These are phyloP conservation scores for Heliconius eleuchia DNA, from an alignment of 1,140 invertebrate genomes.

Conservation along the genomic window DNA sequence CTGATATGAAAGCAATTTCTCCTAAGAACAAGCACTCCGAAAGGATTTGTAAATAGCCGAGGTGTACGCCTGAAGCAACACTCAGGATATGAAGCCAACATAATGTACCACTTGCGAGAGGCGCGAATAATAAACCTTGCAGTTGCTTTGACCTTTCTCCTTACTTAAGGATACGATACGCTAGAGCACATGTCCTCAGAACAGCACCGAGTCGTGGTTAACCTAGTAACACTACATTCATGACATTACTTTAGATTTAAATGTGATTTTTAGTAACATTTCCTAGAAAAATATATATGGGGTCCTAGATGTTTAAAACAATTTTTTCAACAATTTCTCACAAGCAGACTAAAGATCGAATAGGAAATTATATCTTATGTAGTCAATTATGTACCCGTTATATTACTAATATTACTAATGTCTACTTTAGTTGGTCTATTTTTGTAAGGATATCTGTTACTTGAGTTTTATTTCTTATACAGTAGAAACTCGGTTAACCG, in stretches of 20 bases:
- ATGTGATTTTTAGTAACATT: too few species aligned
- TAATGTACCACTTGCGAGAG: slow-evolving; percentile 4
- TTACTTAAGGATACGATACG: slow-evolving; percentile 12
- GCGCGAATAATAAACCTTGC: slow-evolving; percentile 8
- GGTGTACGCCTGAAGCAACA: slow-evolving; percentile 5
- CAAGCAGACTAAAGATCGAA: too few species aligned
- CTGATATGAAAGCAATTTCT: background rate
- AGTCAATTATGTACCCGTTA: too few species aligned
- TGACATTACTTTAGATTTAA: background rate
- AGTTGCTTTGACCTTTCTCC: background rate
- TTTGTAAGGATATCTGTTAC: too few species aligned
- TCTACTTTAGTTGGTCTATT: too few species aligned
- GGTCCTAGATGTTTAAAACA: too few species aligned
- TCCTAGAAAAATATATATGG: too few species aligned
- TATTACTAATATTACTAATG: too few species aligned
- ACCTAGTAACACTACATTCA: background rate
- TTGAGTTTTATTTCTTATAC: too few species aligned
- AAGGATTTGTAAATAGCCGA: slow-evolving; percentile 12
- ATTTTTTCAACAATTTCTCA: too few species aligned
- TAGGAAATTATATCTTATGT: too few species aligned
- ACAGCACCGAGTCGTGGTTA: background rate
- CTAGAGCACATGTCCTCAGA: background rate
- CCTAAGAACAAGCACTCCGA: slow-evolving; percentile 12
- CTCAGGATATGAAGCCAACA: slow-evolving; percentile 8
- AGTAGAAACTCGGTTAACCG: too few species aligned